Evolutionary conservation across 1,140 invertebrate species (phyloP), one percentile per base, ranked within the genome.

Genomic region (Trialeurodes vaporariorum): DNA sequence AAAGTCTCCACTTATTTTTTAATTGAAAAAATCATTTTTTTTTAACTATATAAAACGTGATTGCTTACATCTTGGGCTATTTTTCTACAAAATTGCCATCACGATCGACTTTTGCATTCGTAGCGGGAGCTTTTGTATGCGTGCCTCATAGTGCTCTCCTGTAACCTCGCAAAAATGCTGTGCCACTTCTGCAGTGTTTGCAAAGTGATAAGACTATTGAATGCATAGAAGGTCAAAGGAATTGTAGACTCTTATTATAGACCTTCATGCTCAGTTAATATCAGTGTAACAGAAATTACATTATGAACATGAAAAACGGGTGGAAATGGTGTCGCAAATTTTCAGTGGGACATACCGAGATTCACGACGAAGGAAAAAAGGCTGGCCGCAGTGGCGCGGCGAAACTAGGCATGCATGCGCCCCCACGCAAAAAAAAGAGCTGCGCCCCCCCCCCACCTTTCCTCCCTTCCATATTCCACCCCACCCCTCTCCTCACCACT

Each of bases 31-130:
- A n/a, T n/a, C n/a, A n/a, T n/a, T n/a, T n/a, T n/a, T n/a, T n/a
- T n/a, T n/a, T n/a, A n/a, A n/a, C n/a, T n/a, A n/a, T n/a, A n/a
- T n/a, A n/a, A n/a, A n/a, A n/a, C n/a, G n/a, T n/a, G n/a, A n/a
- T n/a, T n/a, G n/a, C n/a, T n/a, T n/a, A n/a, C n/a, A n/a, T n/a
- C n/a, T n/a, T n/a, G n/a, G n/a, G n/a, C n/a, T n/a, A n/a, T n/a
- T n/a, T n/a, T n/a, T n/a, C n/a, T n/a, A n/a, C n/a, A n/a, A n/a
- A n/a, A n/a, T n/a, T n/a, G n/a, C n/a, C n/a, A n/a, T n/a, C n/a
- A n/a, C n/a, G 27, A 65, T 72, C 59, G 9, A 72, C 40, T 70
- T 72, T 22, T 67, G 24, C 24, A 62, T 63, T 25, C 69, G 61
- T 64, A 59, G 9, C 11, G 69, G n/a, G 0, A 68, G 66, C 24